Evolutionary conservation across 2,797 vertebrate genomes (phyloP).

Genomic region (Catamblyrhynchus diadema): DNA sequence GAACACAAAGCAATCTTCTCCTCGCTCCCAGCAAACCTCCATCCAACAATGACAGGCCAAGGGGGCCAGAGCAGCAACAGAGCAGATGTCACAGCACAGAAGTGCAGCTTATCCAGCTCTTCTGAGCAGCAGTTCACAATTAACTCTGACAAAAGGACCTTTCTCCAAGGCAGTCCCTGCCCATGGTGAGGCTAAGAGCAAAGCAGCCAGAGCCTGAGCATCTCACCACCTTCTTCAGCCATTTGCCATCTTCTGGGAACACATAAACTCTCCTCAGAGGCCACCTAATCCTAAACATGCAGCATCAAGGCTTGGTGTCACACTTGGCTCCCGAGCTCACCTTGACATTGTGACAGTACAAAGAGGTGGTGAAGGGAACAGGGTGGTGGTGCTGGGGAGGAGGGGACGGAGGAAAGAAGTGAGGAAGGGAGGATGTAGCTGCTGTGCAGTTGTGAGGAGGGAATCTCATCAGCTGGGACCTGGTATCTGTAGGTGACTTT

Average conservation of each 20-base stretch:
- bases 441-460: background rate
- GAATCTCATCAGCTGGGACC: background rate
- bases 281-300: background rate
- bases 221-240: background rate
- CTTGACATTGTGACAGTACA: background rate
- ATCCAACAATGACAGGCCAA: background rate
- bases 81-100: background rate
- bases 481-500: background rate
- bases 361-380: background rate
- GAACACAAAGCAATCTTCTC: background rate
- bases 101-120: background rate
- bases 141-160: background rate
- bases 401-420: background rate
- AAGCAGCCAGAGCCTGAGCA: background rate
- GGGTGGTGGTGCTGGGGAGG: background rate
- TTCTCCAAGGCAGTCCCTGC: background rate
- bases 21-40: background rate
- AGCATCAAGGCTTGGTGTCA: background rate
- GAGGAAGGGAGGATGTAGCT: background rate
- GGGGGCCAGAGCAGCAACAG: background rate
- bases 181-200: background rate
- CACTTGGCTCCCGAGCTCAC: background rate
- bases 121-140: background rate
- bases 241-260: background rate
- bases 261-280: background rate